phyloP scores from a whole-genome alignment of 2,888 invertebrate genomes.

The Phlogophora meticulosa region DNA sequence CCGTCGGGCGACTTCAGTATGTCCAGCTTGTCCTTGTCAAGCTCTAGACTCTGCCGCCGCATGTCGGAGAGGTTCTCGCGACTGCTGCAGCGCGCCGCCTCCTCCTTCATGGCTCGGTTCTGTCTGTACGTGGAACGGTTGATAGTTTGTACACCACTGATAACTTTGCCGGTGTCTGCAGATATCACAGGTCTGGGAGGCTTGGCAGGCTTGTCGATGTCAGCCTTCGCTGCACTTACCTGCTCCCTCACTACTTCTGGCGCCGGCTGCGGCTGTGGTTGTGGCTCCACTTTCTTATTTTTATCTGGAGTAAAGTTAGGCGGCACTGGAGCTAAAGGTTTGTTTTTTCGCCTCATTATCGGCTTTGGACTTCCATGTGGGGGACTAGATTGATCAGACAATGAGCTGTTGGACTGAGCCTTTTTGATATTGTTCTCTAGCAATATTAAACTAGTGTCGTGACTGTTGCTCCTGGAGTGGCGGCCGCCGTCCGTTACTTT shows the following conservation, averaged over 20 bases:
- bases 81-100: slow-evolving; percentile 82
- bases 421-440: slow-evolving; percentile 89
- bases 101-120: slow-evolving; percentile 87
- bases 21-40: slow-evolving; percentile 88
- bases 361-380: slow-evolving; percentile 95
- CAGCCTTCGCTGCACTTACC: slow-evolving; percentile 74
- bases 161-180: slow-evolving; percentile 84
- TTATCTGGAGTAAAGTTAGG: slow-evolving; percentile 91
- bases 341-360: slow-evolving; percentile 93
- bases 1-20: slow-evolving; percentile 69
- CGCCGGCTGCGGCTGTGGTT: slow-evolving; percentile 64
- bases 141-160: slow-evolving; percentile 91
- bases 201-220: slow-evolving; percentile 91
- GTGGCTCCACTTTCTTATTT: slow-evolving; percentile 78
- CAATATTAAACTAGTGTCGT: slow-evolving; percentile 90
- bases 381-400: slow-evolving; percentile 93
- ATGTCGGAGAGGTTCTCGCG: slow-evolving; percentile 85
- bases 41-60: slow-evolving; percentile 90
- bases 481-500: slow-evolving; percentile 75
- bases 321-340: slow-evolving; percentile 94
- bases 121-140: slow-evolving; percentile 91
- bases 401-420: slow-evolving; percentile 93
- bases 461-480: slow-evolving; percentile 91
- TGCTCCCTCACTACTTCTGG: slow-evolving; percentile 67
- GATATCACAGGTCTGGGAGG: slow-evolving; percentile 92